These are phyloP conservation scores for Hemiprocne comata DNA, from an alignment of 2,113 vertebrate species.

Conservation along the genomic window DNA sequence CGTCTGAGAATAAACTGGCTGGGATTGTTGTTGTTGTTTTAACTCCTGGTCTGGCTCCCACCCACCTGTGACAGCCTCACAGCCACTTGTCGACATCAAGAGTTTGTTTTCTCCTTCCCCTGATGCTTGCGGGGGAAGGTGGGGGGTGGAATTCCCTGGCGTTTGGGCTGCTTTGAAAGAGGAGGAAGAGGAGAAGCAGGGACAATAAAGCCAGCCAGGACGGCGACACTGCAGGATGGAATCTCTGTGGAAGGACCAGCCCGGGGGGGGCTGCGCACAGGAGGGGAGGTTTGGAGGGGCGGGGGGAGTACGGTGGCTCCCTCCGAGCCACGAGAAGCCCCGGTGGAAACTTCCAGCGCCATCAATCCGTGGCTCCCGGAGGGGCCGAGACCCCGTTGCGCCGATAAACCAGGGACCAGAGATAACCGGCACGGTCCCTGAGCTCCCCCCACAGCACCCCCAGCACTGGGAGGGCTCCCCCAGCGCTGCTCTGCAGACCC, in stretches of 20 bases:
- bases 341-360: background rate
- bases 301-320: background rate
- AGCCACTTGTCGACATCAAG: background rate
- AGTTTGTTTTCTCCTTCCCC: background rate
- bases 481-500: too few relatives aligned
- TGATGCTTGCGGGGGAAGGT: background rate
- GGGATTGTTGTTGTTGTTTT: background rate
- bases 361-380: too few relatives aligned
- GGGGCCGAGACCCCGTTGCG: accelerated
- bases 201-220: too few relatives aligned
- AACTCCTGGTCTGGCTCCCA: background rate
- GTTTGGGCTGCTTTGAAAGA: too few relatives aligned
- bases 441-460: background rate
- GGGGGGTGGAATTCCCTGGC: too few relatives aligned
- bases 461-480: background rate
- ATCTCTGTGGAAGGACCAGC: background rate
- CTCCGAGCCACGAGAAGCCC: background rate
- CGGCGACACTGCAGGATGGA: too few relatives aligned
- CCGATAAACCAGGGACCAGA: too few relatives aligned
- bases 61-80: too few relatives aligned
- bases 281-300: background rate
- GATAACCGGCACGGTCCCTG: too few relatives aligned
- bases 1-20: background rate
- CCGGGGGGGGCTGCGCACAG: too few relatives aligned
- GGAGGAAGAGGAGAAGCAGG: background rate